These are phyloP conservation scores for Orthosia cruda DNA, from an alignment of 2,888 invertebrate genomes.

Conservation along the genomic window DNA sequence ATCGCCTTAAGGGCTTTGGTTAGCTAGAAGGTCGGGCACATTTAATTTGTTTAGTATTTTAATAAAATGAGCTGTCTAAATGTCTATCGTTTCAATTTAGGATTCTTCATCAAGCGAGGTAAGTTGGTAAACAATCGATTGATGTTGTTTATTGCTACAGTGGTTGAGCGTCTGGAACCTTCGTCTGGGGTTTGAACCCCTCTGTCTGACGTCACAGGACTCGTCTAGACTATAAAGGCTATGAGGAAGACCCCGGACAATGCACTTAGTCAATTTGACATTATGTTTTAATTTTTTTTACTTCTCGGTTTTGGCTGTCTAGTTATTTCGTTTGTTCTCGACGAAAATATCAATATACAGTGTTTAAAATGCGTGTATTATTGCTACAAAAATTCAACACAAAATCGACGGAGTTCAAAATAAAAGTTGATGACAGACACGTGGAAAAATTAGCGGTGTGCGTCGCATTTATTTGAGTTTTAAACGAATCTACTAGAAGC, in stretches of 20 bases:
- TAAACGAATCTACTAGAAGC: slow-evolving; percentile 63
- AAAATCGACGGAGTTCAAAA: slow-evolving; percentile 8
- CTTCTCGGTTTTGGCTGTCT: background rate
- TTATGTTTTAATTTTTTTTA: background rate
- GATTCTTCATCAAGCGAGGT: slow-evolving; percentile 23
- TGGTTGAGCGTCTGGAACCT: slow-evolving; percentile 62
- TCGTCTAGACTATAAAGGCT: slow-evolving; percentile 82
- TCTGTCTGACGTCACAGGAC: slow-evolving; percentile 76
- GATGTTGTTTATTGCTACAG: slow-evolving; percentile 40
- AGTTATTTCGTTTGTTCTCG: background rate
- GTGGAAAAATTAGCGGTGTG: slow-evolving; percentile 26
- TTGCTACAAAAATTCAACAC: background rate
- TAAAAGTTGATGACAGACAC: slow-evolving; percentile 5
- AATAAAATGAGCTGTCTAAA: slow-evolving; percentile 17
- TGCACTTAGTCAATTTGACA: slow-evolving; percentile 68
- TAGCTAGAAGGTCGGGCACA: slow-evolving; percentile 2
- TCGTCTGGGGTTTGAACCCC: slow-evolving; percentile 71
- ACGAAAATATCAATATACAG: background rate
- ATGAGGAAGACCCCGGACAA: slow-evolving; percentile 79
- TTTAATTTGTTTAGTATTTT: slow-evolving; percentile 9
- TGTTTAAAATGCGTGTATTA: background rate
- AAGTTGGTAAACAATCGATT: slow-evolving; percentile 43
- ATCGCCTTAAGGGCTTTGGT: background rate
- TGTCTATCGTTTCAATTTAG: slow-evolving; percentile 8
- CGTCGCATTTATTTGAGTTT: slow-evolving; percentile 39